phyloP scores from a whole-genome alignment of 2,888 invertebrate species.

The Epinotia ramella region DNA sequence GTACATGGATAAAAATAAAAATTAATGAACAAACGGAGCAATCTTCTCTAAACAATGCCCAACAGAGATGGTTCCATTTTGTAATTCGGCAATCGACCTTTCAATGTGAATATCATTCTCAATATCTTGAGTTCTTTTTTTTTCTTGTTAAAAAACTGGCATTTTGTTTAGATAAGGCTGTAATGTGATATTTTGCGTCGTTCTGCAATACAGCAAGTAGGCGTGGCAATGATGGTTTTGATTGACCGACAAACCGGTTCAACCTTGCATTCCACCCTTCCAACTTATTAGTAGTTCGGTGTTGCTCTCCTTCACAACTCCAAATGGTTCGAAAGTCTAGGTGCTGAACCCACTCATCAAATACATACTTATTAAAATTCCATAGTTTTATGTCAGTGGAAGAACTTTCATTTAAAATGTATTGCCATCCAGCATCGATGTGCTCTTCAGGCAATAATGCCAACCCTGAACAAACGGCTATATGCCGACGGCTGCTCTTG shows the following conservation, averaged over 20 bases:
- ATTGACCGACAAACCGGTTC: slow-evolving; percentile 10
- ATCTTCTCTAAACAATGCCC: slow-evolving; percentile 7
- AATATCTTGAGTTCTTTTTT: slow-evolving; percentile 15
- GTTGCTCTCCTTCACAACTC: slow-evolving; percentile 13
- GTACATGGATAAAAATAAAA: neutral
- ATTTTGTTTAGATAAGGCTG: neutral
- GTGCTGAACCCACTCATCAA: slow-evolving; percentile 3
- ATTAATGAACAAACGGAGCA: slow-evolving; percentile 3
- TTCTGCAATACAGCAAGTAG: slow-evolving; percentile 14
- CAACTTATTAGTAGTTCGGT: slow-evolving; percentile 16
- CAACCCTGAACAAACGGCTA: neutral
- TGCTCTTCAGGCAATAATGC: slow-evolving; percentile 11
- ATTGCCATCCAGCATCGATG: slow-evolving; percentile 16
- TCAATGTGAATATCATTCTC: slow-evolving; percentile 1
- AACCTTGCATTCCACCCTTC: slow-evolving; percentile 15
- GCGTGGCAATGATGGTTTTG: slow-evolving; percentile 10
- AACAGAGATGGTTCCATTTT: slow-evolving; percentile 9
- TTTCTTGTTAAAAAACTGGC: neutral
- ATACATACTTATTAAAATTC: slow-evolving; percentile 5
- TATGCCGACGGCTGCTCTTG: slow-evolving; percentile 12
- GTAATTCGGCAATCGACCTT: slow-evolving; percentile 5
- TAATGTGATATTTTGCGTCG: slow-evolving; percentile 11
- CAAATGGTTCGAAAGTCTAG: slow-evolving; percentile 8
- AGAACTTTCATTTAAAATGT: slow-evolving; percentile 19
- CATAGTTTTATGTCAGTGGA: neutral